These are phyloP conservation scores for Chaetodon trifascialis DNA, from an alignment of 2,113 vertebrate genomes.

Conservation along the genomic window DNA sequence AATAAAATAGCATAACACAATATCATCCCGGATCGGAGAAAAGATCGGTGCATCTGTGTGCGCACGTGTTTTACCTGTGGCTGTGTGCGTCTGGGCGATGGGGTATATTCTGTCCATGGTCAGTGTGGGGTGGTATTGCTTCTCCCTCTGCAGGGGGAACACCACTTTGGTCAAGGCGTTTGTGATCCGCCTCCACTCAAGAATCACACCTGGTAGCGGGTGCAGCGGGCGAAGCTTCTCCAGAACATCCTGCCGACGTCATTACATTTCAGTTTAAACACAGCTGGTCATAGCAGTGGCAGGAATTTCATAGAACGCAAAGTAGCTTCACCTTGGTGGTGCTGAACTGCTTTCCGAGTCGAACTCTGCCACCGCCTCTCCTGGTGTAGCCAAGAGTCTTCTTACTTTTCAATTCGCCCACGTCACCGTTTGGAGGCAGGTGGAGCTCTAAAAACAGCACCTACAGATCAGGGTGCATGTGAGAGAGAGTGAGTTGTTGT, in stretches of 20 bases:
- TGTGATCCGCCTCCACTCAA: slow-evolving; percentile 97
- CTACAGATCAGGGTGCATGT: slow-evolving; percentile 67
- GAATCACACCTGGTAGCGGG: slow-evolving; percentile 91
- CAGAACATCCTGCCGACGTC: slow-evolving; percentile 88
- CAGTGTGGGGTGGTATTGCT: slow-evolving; percentile 83
- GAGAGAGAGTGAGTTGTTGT: background rate
- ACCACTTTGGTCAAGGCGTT: slow-evolving; percentile 96
- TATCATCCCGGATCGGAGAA: no score
- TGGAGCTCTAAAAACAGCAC: slow-evolving; percentile 95
- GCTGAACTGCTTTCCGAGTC: slow-evolving; percentile 91
- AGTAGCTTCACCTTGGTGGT: slow-evolving; percentile 90
- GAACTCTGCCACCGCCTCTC: slow-evolving; percentile 80
- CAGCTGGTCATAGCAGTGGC: background rate
- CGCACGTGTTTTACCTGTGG: slow-evolving; percentile 87
- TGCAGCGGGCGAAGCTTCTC: slow-evolving; percentile 93
- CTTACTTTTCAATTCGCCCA: slow-evolving; percentile 85
- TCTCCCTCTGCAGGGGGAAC: slow-evolving; percentile 94
- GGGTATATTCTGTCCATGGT: slow-evolving; percentile 96
- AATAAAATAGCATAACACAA: background rate
- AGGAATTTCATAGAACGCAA: background rate
- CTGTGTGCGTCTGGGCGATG: slow-evolving; percentile 92
- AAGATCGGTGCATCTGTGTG: background rate
- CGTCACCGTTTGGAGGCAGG: slow-evolving; percentile 91
- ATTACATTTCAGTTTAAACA: slow-evolving; percentile 5
- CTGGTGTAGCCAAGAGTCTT: slow-evolving; percentile 94